Percentiles rank a stretch among this genome's conserved stretches.
phyloP scores from a whole-genome alignment of 1,140 invertebrate species.

The Eufriesea mexicana region DNA sequence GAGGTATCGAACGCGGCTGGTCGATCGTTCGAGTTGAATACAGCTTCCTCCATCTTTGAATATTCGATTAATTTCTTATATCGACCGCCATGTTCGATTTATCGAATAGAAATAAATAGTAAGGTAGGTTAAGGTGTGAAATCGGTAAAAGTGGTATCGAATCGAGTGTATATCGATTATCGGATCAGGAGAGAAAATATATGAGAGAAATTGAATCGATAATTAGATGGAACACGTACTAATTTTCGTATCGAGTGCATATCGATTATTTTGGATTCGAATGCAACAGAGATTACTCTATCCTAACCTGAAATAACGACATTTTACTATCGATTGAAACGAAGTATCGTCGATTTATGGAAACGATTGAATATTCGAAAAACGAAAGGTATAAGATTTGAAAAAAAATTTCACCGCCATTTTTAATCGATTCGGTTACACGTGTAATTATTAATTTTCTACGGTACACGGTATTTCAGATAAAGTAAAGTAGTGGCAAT shows the following conservation, averaged over 20 bases:
- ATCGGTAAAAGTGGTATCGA: not conserved
- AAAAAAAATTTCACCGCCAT: rapidly evolving
- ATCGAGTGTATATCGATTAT: not conserved
- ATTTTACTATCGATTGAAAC: not conserved
- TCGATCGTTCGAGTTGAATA: not conserved
- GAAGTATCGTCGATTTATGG: not conserved
- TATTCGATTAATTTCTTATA: not conserved
- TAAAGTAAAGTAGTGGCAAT: not conserved
- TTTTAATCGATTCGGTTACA: no score
- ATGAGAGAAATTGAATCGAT: not conserved
- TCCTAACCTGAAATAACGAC: no score
- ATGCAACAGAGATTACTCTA: no score
- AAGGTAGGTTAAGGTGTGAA: not conserved
- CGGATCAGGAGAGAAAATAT: no score
- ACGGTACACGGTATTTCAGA: not conserved
- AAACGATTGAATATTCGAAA: not conserved
- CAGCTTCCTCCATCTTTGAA: not conserved
- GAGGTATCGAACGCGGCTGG: not conserved
- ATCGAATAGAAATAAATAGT: not conserved
- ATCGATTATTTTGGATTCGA: not conserved
- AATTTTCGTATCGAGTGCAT: not conserved
- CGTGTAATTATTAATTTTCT: not conserved
- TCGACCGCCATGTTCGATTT: not conserved
- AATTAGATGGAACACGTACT: not conserved
- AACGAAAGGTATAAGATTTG: no score